phyloP scores from a whole-genome alignment of 2,888 invertebrate species.

The Unio pictorum region DNA sequence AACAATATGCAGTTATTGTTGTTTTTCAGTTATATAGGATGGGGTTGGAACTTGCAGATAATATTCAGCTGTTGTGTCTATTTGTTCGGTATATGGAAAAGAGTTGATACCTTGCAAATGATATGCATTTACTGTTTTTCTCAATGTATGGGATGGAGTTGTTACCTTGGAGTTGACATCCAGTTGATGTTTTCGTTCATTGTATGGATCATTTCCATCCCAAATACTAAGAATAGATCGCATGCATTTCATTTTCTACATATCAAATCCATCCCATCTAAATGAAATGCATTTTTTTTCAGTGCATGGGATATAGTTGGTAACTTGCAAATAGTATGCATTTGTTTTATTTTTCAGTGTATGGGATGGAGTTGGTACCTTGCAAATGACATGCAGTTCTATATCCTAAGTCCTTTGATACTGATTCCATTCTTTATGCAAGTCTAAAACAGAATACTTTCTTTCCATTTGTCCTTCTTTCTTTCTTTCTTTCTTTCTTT shows the following conservation, averaged over 20 bases:
- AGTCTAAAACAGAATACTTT: conserved; percentile 13
- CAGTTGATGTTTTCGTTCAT: conserved; percentile 25
- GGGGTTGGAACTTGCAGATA: too few species aligned
- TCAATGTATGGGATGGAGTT: conserved; percentile 59
- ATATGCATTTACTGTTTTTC: conserved; percentile 46
- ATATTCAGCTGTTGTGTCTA: not conserved
- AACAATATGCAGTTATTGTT: too few species aligned
- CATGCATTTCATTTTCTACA: too few species aligned
- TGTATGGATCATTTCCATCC: too few species aligned
- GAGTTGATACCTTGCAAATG: conserved; percentile 55
- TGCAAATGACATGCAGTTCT: conserved; percentile 57
- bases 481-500: too few species aligned
- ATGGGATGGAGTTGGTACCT: conserved; percentile 60
- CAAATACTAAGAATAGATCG: too few species aligned
- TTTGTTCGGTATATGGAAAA: conserved; percentile 52
- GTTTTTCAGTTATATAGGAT: too few species aligned
- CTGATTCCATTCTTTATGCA: conserved; percentile 38
- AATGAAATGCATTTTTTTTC: too few species aligned
- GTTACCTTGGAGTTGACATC: conserved; percentile 57
- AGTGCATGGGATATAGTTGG: too few species aligned
- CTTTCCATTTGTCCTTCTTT: too few species aligned
- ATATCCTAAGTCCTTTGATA: conserved; percentile 43
- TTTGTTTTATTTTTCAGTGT: conserved; percentile 37
- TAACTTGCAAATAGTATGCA: too few species aligned
- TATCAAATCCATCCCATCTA: too few species aligned